Evolutionary conservation across 2,888 invertebrate species (phyloP).

Genomic region (Polymixis flavicincta): DNA sequence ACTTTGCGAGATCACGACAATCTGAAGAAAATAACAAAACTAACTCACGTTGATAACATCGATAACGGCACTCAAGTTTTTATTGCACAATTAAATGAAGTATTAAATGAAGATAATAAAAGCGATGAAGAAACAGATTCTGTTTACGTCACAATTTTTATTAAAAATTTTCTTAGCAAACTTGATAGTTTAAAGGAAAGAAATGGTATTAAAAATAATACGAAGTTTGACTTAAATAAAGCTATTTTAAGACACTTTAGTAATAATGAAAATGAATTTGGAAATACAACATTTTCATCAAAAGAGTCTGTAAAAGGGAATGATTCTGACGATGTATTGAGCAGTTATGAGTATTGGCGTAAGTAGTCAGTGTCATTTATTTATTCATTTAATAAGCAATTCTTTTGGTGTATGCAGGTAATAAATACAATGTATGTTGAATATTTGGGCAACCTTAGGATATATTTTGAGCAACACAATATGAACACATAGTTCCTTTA

Average conservation of each 20-base stretch:
- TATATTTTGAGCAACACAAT: background rate
- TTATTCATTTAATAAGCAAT: background rate
- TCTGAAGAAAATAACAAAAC: conserved; percentile 72
- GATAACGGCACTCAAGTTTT: conserved; percentile 72
- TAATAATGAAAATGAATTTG: conserved; percentile 41
- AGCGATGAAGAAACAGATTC: conserved; percentile 58
- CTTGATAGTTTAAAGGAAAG: conserved; percentile 69
- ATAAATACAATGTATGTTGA: background rate
- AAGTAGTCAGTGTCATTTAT: conserved; percentile 56
- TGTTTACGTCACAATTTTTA: conserved; percentile 63
- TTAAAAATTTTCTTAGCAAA: conserved; percentile 68
- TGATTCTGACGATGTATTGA: conserved; percentile 48
- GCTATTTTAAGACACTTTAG: conserved; percentile 63
- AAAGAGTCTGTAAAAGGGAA: conserved; percentile 7
- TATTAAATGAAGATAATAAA: conserved; percentile 71
- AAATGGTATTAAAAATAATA: conserved; percentile 62
- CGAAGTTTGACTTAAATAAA: conserved; percentile 62
- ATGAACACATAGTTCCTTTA: background rate
- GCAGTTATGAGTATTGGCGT: conserved; percentile 79
- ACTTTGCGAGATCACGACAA: conserved; percentile 72
- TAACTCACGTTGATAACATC: conserved; percentile 69
- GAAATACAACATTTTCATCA: conserved; percentile 13
- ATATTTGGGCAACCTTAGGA: background rate
- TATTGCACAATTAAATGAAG: conserved; percentile 74
- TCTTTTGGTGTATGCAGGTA: background rate